Percentiles rank a stretch among this genome's conserved stretches.
phyloP scores from a whole-genome alignment of 92 coral and sea anemone genomes.

The Phenganax stokvisi region DNA sequence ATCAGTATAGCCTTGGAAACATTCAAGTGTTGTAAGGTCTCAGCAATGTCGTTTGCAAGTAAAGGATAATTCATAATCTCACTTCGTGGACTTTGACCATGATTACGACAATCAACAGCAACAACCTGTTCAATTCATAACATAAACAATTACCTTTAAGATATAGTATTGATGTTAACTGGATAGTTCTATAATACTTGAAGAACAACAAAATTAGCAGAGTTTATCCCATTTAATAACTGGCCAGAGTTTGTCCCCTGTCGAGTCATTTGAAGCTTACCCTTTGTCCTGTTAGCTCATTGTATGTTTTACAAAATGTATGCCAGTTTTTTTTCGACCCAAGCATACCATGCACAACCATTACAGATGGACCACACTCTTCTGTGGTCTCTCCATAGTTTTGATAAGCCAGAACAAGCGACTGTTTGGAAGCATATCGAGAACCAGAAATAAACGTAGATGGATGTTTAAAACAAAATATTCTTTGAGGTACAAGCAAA shows the following conservation, averaged over 20 bases:
- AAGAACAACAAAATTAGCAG: too few species aligned
- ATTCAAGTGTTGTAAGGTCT: conserved; percentile 60
- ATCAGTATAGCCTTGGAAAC: conserved; percentile 61
- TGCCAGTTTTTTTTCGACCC: conserved; percentile 96
- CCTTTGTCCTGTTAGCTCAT: conserved; percentile 65
- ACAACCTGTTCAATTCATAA: conserved; percentile 51
- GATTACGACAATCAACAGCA: conserved; percentile 86
- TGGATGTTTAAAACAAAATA: background rate
- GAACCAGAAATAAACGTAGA: background rate
- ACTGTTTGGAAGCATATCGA: background rate
- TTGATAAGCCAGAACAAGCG: conserved; percentile 16
- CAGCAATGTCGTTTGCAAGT: conserved; percentile 63
- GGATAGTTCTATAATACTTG: background rate
- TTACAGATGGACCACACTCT: conserved; percentile 47
- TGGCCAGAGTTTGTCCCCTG: background rate
- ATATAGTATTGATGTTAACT: background rate
- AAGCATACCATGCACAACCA: conserved; percentile 89
- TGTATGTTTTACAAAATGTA: conserved; percentile 61
- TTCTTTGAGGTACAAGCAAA: background rate
- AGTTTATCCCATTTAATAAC: too few species aligned
- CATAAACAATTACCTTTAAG: background rate
- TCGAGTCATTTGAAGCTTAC: conserved; percentile 34
- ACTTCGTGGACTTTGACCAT: conserved; percentile 80
- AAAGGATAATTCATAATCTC: conserved; percentile 67
- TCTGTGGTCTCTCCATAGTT: conserved; percentile 8